Base-by-base conservation (phyloP, 1,140 invertebrate genomes). In the Eumeta japonica region DNA sequence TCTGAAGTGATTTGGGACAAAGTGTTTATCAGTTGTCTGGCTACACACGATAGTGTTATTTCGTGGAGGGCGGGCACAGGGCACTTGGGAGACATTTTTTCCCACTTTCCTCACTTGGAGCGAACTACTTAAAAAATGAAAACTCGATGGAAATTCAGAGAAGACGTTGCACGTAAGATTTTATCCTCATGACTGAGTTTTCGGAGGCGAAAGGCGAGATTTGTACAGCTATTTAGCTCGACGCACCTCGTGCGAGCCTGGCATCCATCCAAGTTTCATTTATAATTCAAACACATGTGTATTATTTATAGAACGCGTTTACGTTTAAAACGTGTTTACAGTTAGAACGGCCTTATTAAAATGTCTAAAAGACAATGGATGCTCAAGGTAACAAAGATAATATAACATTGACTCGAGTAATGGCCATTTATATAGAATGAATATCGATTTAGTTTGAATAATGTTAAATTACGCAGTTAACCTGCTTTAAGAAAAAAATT, bases 31-130 rank as follows among this genome's bases (percentile, higher is more conserved):
- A 77, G 50, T 42, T 77, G 75, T 53, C 67, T 67, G 17, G 67
- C 74, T 12, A 76, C 71, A 38, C 72, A 41, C n/a, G 72, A 71
- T 44, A 76, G 46, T 10, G 74, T 62, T 2, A 68, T 60, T 43
- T 76, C 71, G 46, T 75, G 64, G 16, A 76, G 47, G 2, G 59
- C 56, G 10, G 60, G 55, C 43, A 77, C 73, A 36, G 71, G 68
- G 41, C 65, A 75, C 45, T 64, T 75, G 0, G 74, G 74, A 27
- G 75, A 76, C 75, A 77, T 77, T 54, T 56, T 66, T 48, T 55
- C 54, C n/a, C n/a, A n/a, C 20, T 7, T n/a, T 24, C n/a, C 20
- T 24, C 20, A 24, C 20, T 24, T n/a, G n/a, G n/a, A n/a, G n/a
- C n/a, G n/a, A n/a, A n/a, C n/a, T n/a, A n/a, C n/a, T n/a, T n/a